Conservation (phyloP, 2,888 invertebrate species). For the Acanthosoma haemorrhoidale region DNA sequence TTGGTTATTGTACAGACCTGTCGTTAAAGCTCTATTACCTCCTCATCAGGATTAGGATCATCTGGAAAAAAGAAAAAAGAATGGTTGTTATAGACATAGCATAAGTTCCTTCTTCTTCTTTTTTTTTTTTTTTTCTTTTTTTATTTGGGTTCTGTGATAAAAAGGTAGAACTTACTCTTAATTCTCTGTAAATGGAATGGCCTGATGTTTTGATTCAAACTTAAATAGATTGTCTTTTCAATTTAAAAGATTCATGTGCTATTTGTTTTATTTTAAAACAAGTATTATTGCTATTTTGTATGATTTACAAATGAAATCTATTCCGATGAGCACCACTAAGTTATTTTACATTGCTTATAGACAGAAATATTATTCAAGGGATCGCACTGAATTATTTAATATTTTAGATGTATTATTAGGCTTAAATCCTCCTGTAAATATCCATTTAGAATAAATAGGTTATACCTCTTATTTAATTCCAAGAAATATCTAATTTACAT, state of each 20-base stretch:
- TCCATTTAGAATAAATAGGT: background rate
- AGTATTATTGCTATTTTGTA: too few relatives aligned
- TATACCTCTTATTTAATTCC: too few relatives aligned
- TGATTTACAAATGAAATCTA: too few relatives aligned
- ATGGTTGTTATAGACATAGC: slow-evolving; percentile 20
- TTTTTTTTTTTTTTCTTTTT: background rate
- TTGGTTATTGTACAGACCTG: slow-evolving; percentile 55
- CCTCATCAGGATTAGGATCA: slow-evolving; percentile 21
- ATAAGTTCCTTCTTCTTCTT: background rate
- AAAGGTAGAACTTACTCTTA: background rate
- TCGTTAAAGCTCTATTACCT: slow-evolving; percentile 45
- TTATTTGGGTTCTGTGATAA: background rate
- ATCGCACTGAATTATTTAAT: background rate
- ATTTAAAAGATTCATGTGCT: too few relatives aligned
- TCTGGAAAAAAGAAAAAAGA: too few relatives aligned
- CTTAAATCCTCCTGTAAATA: too few relatives aligned
- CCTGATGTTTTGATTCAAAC: background rate
- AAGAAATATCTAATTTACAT: too few relatives aligned
- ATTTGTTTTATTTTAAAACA: too few relatives aligned
- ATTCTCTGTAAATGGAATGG: background rate
- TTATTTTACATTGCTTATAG: too few relatives aligned
- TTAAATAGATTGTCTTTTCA: too few relatives aligned
- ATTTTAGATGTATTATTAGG: background rate
- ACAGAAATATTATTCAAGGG: background rate
- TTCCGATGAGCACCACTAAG: too few relatives aligned